phyloP scores from a whole-genome alignment of 2,888 invertebrate genomes.

The Diaphora mendica region DNA sequence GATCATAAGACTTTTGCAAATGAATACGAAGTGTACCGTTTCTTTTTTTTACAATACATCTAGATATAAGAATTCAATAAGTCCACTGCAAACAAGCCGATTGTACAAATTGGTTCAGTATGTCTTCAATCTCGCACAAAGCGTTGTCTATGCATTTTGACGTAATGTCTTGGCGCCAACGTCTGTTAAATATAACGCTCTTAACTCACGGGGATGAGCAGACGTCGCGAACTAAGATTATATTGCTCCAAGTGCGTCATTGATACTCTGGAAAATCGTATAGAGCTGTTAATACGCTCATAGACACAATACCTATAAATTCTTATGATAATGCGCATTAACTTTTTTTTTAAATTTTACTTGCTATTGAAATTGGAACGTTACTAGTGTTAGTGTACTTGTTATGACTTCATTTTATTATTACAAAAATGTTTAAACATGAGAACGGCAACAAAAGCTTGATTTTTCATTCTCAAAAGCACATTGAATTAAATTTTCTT shows the following conservation, averaged over 20 bases:
- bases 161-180: conserved; percentile 55
- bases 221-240: conserved; percentile 72
- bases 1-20: no score
- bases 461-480: no score
- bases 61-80: neutral
- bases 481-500: no score
- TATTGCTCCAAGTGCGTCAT: conserved; percentile 66
- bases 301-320: neutral
- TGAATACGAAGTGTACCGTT: no score
- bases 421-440: neutral
- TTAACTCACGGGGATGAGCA: conserved; percentile 65
- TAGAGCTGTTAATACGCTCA: conserved; percentile 54
- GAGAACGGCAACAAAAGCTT: neutral
- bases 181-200: conserved; percentile 67
- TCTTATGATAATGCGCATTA: neutral
- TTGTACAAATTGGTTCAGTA: conserved; percentile 4
- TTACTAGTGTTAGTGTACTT: no score
- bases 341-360: no score
- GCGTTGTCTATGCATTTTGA: conserved; percentile 40
- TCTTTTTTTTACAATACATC: neutral
- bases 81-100: neutral
- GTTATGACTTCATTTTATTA: no score
- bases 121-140: conserved; percentile 27
- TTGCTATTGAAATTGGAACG: no score
- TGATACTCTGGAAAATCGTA: conserved; percentile 40